Base-by-base conservation (phyloP, 2,797 vertebrate genomes). In the Rallus crepitans region DNA sequence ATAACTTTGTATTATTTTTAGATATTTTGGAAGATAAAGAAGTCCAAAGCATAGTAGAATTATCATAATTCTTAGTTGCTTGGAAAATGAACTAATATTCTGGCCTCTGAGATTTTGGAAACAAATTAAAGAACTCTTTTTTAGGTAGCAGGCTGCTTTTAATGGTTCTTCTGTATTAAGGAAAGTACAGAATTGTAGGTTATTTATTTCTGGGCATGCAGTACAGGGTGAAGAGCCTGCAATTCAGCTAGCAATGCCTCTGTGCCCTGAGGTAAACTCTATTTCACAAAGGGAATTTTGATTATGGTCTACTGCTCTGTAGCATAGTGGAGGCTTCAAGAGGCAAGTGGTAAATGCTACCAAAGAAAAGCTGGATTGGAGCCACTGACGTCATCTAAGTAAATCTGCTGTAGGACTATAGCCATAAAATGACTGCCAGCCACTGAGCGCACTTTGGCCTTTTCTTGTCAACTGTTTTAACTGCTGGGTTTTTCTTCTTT, bases 361-460 rank as follows among this genome's bases (percentile, higher is more conserved):
- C 98, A 98, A 98, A 98, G 98, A 98, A 98, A 99, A 98, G 97
- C 98, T 99, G 98, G 98, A 98, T 98, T 96, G 97, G 97, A 99
- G 99, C 98, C 98, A 98, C 99, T 99, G 98, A 99, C 98, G 98
- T 99, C 99, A 99, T 98, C 98, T 98, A 98, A 98, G 98, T 98
- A 99, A 99, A 99, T 99, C 98, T 99, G 98, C 97, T 98, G 98
- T 98, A 99, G 98, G 97, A 98, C 98, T 97, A 97, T 96, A 97
- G 98, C 98, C 98, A 98, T 98, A 98, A 99, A 99, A 98, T 97
- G 98, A 98, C 98, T 98, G 98, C 97, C 97, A 97, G 98, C 97
- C 98, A 98, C 93, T 59, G 97, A 98, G 98, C 97, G 98, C 98
- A 98, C 99, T 99, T 99, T 98, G 98, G 98, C 98, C 98, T 97